Evolutionary conservation across 2,797 vertebrate genomes (phyloP), one percentile per base, ranked within the genome.

Genomic region (Trachops cirrhosus): DNA sequence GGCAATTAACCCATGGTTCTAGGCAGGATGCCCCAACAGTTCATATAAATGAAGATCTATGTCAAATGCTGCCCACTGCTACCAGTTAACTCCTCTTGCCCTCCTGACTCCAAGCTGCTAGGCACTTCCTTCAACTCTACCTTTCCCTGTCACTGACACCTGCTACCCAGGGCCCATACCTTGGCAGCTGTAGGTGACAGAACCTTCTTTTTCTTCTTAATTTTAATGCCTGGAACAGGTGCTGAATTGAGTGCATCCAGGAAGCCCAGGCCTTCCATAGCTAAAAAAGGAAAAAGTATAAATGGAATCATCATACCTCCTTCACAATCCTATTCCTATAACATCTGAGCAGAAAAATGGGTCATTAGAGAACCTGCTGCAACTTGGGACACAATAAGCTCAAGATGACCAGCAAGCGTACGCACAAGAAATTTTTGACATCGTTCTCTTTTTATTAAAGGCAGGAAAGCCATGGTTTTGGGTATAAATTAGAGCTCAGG

Each of bases 151-250:
- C 39, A 19, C 9, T 14, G 22, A 80, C 37, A 26, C 10, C 44
- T 41, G 19, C 11, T 14, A 15, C 21, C 29, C 26, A 22, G 29
- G 10, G 16, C 32, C 48, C 92, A 48, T 97, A 99, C 99, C 99
- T 99, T 99, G 96, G 99, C 98, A 1, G 99, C 99, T 0, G 99
- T 99, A 0, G 99, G 99, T 2, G 99, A 99, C 22, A 98, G 97
- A 1, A 98, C 99, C 86, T 99, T 99, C 96, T 99, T 99, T 98
- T 99, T 99, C 98, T 99, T 99, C 96, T 99, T 99, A 97, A 99
- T 99, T 97, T 99, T 99, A 97, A 99, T 99, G 46, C 99, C 99
- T 0, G 99, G 99, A 57, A 99, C 98, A 2, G 99, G 99, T 18
- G 99, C 99, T 0, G 99, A 99, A 97, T 99, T 99, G 80, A 99